phyloP scores from a whole-genome alignment of 1,140 invertebrate genomes.

The Popillia japonica region DNA sequence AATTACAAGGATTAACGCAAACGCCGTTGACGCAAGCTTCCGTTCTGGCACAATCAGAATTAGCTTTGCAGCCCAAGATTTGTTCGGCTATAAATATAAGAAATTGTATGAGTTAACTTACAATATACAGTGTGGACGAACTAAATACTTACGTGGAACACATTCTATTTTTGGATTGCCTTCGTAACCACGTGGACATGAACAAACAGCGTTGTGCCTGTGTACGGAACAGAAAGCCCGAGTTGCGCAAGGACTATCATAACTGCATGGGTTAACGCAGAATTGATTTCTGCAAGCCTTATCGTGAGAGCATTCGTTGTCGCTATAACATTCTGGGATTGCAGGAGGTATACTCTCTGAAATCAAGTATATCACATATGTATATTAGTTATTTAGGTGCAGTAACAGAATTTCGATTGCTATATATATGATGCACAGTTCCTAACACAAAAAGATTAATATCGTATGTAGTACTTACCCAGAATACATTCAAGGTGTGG shows the following conservation, averaged over 20 bases:
- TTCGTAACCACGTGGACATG: slow-evolving; percentile 78
- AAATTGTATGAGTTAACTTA: not conserved
- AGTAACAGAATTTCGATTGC: no score
- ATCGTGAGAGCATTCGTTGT: slow-evolving; percentile 79
- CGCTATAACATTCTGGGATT: slow-evolving; percentile 74
- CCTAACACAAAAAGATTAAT: no score
- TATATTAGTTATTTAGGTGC: no score
- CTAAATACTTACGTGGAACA: slow-evolving; percentile 74
- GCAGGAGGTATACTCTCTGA: slow-evolving; percentile 63
- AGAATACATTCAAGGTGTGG: slow-evolving; percentile 80
- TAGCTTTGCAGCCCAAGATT: slow-evolving; percentile 76
- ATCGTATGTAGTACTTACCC: slow-evolving; percentile 59
- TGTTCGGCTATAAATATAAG: slow-evolving; percentile 61
- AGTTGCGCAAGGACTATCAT: slow-evolving; percentile 73
- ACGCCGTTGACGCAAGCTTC: slow-evolving; percentile 81
- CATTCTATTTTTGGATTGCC: slow-evolving; percentile 80
- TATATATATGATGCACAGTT: no score
- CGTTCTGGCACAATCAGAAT: slow-evolving; percentile 78
- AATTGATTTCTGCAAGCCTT: slow-evolving; percentile 77
- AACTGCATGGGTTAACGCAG: slow-evolving; percentile 81
- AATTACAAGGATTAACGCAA: slow-evolving; percentile 85
- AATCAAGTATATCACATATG: not conserved
- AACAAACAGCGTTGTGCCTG: slow-evolving; percentile 78
- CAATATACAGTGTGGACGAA: not conserved
- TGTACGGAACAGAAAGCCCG: slow-evolving; percentile 82